These are phyloP conservation scores for Heliothis virescens DNA, from an alignment of 1,140 invertebrate genomes.

Conservation along the genomic window DNA sequence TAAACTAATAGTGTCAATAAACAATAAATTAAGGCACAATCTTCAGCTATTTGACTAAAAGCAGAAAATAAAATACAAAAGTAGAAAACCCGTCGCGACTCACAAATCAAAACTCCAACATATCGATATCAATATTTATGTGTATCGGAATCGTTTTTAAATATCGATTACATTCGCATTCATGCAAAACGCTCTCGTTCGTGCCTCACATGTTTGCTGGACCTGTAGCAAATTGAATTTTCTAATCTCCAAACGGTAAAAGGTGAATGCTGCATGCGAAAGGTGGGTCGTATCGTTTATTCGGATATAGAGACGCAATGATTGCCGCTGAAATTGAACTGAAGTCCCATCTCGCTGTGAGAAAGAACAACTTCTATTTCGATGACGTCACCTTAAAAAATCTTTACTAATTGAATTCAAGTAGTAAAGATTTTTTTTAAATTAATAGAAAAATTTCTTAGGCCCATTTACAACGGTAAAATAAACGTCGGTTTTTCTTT, in stretches of 20 bases:
- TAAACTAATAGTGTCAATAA: too few relatives aligned
- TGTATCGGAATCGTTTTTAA: constrained; percentile 28
- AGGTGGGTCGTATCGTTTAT: constrained; percentile 23
- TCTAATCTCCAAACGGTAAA: constrained; percentile 39
- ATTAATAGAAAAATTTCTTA: too few relatives aligned
- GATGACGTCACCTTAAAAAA: too few relatives aligned
- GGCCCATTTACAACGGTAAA: too few relatives aligned
- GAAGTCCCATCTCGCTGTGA: background rate
- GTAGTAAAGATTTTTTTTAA: too few relatives aligned
- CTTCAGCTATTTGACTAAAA: too few relatives aligned
- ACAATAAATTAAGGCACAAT: too few relatives aligned
- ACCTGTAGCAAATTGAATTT: constrained; percentile 38
- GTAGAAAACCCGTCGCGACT: too few relatives aligned
- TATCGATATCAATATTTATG: constrained; percentile 9
- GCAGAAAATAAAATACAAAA: too few relatives aligned
- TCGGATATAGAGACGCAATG: constrained; percentile 30
- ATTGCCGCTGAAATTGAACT: constrained; percentile 3
- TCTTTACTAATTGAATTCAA: too few relatives aligned
- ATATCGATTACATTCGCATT: constrained; percentile 31
- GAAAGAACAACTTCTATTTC: background rate
- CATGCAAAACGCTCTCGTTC: background rate
- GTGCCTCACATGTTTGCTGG: constrained; percentile 25
- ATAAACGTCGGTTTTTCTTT: too few relatives aligned
- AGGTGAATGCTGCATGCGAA: constrained; percentile 34
- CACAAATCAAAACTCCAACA: background rate